Conservation (phyloP, 2,888 invertebrate genomes). For the Erebia ligea region DNA sequence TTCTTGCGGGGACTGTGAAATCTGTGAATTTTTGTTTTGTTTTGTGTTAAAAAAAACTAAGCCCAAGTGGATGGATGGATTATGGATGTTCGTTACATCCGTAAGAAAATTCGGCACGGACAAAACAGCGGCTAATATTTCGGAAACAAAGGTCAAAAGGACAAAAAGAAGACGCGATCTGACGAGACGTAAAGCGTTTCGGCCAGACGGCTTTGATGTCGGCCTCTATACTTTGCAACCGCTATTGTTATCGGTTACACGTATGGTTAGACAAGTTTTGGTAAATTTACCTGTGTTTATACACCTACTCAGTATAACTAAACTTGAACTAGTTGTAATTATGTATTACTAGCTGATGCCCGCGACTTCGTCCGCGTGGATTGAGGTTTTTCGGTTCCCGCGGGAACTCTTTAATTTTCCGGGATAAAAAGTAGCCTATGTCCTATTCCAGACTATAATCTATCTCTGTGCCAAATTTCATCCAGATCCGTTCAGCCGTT, state of each 20-base stretch:
- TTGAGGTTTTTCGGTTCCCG: no score
- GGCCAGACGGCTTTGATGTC: slow-evolving; percentile 33
- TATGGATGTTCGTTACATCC: no score
- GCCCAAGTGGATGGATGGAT: no score
- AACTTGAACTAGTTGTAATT: slow-evolving; percentile 4
- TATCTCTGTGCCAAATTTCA: no score
- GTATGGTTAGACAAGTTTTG: slow-evolving; percentile 28
- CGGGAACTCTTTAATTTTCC: no score
- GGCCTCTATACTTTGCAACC: slow-evolving; percentile 19
- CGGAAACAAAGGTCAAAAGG: slow-evolving; percentile 15
- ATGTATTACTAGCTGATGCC: neutral
- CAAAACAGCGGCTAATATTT: neutral
- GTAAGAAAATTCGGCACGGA: neutral
- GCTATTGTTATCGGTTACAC: slow-evolving; percentile 32
- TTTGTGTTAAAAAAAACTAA: no score
- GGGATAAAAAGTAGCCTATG: no score
- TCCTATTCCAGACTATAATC: no score
- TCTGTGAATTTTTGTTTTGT: no score
- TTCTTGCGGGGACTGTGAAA: no score
- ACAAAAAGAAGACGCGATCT: slow-evolving; percentile 21
- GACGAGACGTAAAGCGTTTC: slow-evolving; percentile 21
- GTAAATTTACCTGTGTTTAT: slow-evolving; percentile 22
- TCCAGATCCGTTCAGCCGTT: no score
- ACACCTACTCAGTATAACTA: slow-evolving; percentile 20
- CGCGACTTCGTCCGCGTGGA: no score